Percentiles rank a stretch among this genome's conserved stretches.
These are phyloP conservation scores for Melieria picta DNA, from an alignment of 2,888 invertebrate genomes.

Conservation along the genomic window DNA sequence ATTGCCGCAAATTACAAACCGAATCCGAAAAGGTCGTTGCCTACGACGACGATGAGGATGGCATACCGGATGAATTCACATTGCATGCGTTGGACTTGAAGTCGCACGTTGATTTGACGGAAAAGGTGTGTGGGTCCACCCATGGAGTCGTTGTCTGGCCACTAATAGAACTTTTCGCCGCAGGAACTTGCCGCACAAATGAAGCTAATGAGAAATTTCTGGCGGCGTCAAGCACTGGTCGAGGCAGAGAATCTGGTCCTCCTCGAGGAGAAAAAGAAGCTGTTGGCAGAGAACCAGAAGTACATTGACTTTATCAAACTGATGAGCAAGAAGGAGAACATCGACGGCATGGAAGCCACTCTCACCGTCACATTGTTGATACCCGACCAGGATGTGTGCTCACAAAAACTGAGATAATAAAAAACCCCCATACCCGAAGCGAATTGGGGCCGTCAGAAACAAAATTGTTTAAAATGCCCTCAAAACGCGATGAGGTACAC, in stretches of 20 bases:
- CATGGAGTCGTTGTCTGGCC: background rate
- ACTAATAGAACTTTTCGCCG: background rate
- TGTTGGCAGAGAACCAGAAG: conserved; percentile 56
- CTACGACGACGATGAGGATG: conserved; percentile 39
- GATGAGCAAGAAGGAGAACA: conserved; percentile 54
- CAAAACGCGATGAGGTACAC: too few species aligned
- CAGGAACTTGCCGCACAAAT: conserved; percentile 50
- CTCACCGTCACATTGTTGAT: conserved; percentile 29
- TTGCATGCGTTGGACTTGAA: conserved; percentile 50
- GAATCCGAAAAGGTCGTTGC: conserved; percentile 60
- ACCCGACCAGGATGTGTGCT: background rate
- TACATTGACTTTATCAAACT: conserved; percentile 58
- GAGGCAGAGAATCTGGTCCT: conserved; percentile 55
- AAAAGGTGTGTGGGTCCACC: conserved; percentile 43
- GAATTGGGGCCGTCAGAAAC: too few species aligned
- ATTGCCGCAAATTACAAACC: conserved; percentile 60
- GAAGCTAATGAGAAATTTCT: conserved; percentile 54
- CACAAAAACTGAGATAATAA: background rate
- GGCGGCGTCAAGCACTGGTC: conserved; percentile 59
- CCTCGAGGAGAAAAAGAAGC: conserved; percentile 49
- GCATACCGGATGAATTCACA: conserved; percentile 38
- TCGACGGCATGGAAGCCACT: conserved; percentile 49
- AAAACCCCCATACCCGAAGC: too few species aligned
- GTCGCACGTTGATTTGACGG: conserved; percentile 53
- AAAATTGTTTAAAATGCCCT: too few species aligned